Evolutionary conservation across 1,140 invertebrate genomes (phyloP).

Genomic region (Drosophila jambulina): DNA sequence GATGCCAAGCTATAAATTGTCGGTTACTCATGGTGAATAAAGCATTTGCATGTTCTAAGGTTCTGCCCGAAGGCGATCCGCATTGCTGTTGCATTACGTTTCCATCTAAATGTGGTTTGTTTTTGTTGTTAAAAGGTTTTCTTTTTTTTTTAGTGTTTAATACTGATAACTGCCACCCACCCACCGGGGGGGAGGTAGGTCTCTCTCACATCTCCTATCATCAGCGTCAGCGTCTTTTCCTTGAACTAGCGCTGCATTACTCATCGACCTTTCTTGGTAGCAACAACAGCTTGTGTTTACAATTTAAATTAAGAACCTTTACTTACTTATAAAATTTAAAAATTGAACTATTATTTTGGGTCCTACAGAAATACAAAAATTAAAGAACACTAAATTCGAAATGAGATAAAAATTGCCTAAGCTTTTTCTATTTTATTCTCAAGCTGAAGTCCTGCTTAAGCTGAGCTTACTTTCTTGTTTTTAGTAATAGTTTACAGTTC

Average conservation of each 20-base stretch:
- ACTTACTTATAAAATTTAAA: too few relatives aligned
- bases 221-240: slow-evolving; percentile 14
- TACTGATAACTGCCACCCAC: slow-evolving; percentile 29
- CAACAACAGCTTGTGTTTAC: not conserved
- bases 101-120: not conserved
- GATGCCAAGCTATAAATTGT: slow-evolving; percentile 19
- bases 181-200: not conserved
- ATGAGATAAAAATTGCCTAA: not conserved
- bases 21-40: slow-evolving; percentile 29
- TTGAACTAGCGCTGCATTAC: slow-evolving; percentile 9
- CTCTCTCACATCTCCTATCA: not conserved
- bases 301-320: too few relatives aligned
- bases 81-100: slow-evolving; percentile 38
- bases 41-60: slow-evolving; percentile 32
- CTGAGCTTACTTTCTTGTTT: not conserved
- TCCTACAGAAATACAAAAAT: not conserved
- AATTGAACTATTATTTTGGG: too few relatives aligned
- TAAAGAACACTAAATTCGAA: not conserved
- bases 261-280: not conserved
- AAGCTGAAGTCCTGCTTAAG: not conserved
- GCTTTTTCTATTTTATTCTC: not conserved
- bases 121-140: not conserved
- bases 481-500: not conserved
- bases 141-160: slow-evolving; percentile 1
- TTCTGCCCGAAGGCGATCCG: slow-evolving; percentile 39